Percentiles rank a stretch among this genome's conserved stretches.
Conservation (phyloP, 2,888 invertebrate genomes). For the Epinotia demarniana region DNA sequence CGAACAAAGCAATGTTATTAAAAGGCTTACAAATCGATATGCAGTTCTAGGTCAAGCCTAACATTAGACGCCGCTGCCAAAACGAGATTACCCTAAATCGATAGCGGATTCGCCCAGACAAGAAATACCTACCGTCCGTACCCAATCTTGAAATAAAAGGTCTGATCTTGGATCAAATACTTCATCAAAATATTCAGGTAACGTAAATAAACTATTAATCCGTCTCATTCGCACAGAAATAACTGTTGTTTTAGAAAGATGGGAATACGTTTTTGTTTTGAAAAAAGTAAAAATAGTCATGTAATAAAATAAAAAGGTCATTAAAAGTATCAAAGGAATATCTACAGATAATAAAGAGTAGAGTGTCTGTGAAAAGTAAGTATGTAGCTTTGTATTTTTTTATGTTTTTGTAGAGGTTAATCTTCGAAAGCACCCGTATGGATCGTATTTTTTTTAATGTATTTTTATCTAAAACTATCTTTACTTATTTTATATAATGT, state of each 20-base stretch:
- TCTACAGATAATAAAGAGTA: too few relatives aligned
- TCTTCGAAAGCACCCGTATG: too few relatives aligned
- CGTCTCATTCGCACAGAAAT: not conserved
- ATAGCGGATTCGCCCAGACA: slow-evolving; percentile 32
- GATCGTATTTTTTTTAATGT: too few relatives aligned
- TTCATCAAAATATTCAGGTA: slow-evolving; percentile 2
- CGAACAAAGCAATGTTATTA: slow-evolving; percentile 25
- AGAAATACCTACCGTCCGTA: not conserved
- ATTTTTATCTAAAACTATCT: too few relatives aligned
- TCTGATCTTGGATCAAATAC: not conserved
- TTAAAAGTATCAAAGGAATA: too few relatives aligned
- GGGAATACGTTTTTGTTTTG: not conserved
- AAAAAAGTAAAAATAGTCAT: not conserved
- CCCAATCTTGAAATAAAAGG: slow-evolving; percentile 4
- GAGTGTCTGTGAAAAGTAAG: too few relatives aligned
- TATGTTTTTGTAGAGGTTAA: too few relatives aligned
- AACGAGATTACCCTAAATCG: slow-evolving; percentile 38
- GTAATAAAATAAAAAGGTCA: not conserved
- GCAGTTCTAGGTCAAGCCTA: slow-evolving; percentile 42
- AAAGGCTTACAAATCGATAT: slow-evolving; percentile 39
- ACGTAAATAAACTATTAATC: slow-evolving; percentile 10
- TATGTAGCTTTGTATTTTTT: too few relatives aligned
- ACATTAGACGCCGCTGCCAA: slow-evolving; percentile 35
- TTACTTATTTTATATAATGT: too few relatives aligned
- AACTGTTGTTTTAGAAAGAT: not conserved